Percentiles rank a stretch among this genome's conserved stretches.
Conservation (phyloP, 2,888 invertebrate species). For the Laothoe populi region DNA sequence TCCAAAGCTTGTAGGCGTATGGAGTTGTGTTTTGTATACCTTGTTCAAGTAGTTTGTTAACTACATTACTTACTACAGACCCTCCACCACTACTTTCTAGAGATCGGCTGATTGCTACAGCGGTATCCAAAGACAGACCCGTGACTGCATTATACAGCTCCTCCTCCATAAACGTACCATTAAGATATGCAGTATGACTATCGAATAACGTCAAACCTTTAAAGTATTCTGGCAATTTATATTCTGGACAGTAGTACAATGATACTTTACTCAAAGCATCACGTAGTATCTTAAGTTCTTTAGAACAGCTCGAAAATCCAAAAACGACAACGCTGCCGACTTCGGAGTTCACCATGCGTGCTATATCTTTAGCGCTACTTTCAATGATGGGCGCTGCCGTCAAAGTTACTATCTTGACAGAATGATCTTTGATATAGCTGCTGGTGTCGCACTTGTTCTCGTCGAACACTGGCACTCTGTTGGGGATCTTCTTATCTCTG, state of each 20-base stretch:
- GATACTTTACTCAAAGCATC: constrained; percentile 39
- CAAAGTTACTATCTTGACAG: constrained; percentile 50
- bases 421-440: constrained; percentile 51
- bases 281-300: constrained; percentile 45
- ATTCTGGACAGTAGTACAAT: constrained; percentile 42
- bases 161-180: not conserved
- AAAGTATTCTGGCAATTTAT: constrained; percentile 35
- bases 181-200: not conserved
- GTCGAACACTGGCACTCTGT: constrained; percentile 52
- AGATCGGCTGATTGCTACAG: constrained; percentile 26
- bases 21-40: constrained; percentile 36
- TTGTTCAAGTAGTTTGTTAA: constrained; percentile 41
- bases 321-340: constrained; percentile 51
- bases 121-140: not conserved
- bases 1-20: constrained; percentile 50
- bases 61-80: constrained; percentile 36
- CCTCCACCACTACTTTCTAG: constrained; percentile 28
- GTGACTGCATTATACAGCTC: not conserved
- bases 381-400: constrained; percentile 57
- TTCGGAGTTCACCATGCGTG: constrained; percentile 49
- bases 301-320: constrained; percentile 43
- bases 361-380: constrained; percentile 55
- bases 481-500: constrained; percentile 52
- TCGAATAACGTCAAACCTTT: not conserved
- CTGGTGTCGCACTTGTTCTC: constrained; percentile 50